Evolutionary conservation across 1,140 invertebrate species (phyloP), one percentile per base, ranked within the genome.

Genomic region (Dreissena polymorpha): DNA sequence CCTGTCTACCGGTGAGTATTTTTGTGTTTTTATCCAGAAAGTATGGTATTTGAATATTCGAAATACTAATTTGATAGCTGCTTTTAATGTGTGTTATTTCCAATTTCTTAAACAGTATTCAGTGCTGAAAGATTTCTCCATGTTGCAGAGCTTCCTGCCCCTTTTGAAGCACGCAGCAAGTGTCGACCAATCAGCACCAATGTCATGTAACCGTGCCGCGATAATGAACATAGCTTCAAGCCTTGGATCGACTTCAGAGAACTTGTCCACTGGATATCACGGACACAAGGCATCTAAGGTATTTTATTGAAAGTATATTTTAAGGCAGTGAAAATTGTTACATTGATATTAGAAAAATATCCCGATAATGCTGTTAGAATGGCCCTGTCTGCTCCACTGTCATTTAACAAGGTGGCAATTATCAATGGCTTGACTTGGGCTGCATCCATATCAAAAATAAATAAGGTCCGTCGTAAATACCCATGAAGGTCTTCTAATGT

Each of bases 151-250:
- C 57, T 83, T 83, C 55, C 50, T 51, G 18, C 81, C 81, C 12
- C 60, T 83, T 10, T 67, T 83, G n/a, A 83, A 76, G 23, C 65
- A 60, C 55, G 71, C 81, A 60, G 71, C 73, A 23, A 69, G 51
- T 21, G 50, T 16, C 16, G 18, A 13, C 12, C 23, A 27, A 12
- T 29, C 53, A 63, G 23, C 14, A 27, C 25, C 65, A 29, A 65
- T 88, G 64, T 85, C 76, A n/a, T 84, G 82, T 74, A 87, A 65
- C 25, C 81, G 70, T 51, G 88, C 88, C 25, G 83, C 86, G 1
- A 68, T 88, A 8, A 74, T 89, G 0, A 89, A 85, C 25, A 68
- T 89, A 2, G 75, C 84, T 16, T 79, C 78, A 18, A 67, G 83
- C n/a, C 72, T 88, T 16, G 87, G 79, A 1, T 89, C 88, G 5